These are phyloP conservation scores for Perizoma affinitatum DNA, from an alignment of 2,888 invertebrate species.

Conservation along the genomic window DNA sequence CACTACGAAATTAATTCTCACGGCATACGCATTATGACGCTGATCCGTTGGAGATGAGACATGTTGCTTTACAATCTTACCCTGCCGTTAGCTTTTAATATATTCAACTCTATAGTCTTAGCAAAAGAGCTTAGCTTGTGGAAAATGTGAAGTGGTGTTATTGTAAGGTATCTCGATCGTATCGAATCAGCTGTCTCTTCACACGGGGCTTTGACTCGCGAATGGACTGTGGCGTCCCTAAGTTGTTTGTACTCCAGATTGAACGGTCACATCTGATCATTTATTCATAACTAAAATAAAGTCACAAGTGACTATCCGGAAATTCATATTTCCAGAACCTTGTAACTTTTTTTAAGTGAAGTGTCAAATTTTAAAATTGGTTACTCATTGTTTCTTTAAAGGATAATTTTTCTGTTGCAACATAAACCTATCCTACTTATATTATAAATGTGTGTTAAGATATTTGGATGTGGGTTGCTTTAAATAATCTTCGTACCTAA, in stretches of 20 bases:
- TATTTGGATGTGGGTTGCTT: no score
- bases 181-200: conserved; percentile 76
- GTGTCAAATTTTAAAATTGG: no score
- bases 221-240: conserved; percentile 42
- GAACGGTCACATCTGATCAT: background rate
- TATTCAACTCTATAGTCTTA: conserved; percentile 37
- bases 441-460: no score
- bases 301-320: no score
- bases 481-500: no score
- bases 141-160: conserved; percentile 34
- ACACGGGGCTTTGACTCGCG: conserved; percentile 68
- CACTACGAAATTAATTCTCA: conserved; percentile 77
- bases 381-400: no score
- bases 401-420: no score
- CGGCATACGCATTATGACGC: conserved; percentile 68
- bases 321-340: no score
- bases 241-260: conserved; percentile 11
- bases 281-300: no score
- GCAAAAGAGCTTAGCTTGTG: conserved; percentile 36
- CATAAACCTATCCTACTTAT: no score
- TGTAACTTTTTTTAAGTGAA: no score
- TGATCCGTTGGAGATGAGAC: conserved; percentile 67
- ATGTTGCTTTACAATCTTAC: conserved; percentile 51
- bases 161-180: conserved; percentile 57
- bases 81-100: conserved; percentile 29